These are phyloP conservation scores for Coregonus ussuriensis DNA, from an alignment of 2,797 vertebrate species.

Conservation along the genomic window DNA sequence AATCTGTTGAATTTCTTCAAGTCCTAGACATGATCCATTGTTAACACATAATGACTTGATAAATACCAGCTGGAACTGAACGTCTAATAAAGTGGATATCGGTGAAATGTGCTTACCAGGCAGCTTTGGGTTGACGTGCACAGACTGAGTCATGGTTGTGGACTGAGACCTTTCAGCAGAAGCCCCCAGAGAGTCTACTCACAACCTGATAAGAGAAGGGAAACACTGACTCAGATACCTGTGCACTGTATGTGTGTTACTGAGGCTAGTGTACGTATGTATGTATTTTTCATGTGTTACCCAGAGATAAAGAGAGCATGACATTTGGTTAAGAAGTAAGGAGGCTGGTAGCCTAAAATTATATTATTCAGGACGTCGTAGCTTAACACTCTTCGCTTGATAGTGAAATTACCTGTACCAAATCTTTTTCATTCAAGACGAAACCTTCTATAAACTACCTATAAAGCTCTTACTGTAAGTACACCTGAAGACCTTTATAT, in stretches of 20 bases:
- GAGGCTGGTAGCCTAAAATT: no score
- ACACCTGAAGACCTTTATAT: conserved; percentile 8
- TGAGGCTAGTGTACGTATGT: background rate
- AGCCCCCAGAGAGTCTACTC: conserved; percentile 52
- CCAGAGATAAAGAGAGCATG: background rate
- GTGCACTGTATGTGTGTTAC: background rate
- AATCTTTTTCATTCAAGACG: no score
- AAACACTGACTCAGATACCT: background rate
- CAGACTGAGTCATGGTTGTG: conserved; percentile 88
- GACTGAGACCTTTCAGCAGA: conserved; percentile 49
- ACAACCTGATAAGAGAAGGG: conserved; percentile 61
- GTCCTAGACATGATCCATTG: background rate
- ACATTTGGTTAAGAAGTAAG: background rate
- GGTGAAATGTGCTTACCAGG: conserved; percentile 79
- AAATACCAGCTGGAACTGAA: background rate
- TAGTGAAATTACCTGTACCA: background rate
- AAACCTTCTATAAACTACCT: no score
- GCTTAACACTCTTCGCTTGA: background rate
- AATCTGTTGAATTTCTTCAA: background rate
- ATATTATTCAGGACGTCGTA: background rate
- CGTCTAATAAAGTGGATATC: background rate
- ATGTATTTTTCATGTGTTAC: background rate
- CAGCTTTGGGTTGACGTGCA: conserved; percentile 86
- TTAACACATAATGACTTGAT: background rate
- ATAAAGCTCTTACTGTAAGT: conserved; percentile 15